Base-by-base conservation (phyloP, 2,888 invertebrate species). In the Anodontia alba region DNA sequence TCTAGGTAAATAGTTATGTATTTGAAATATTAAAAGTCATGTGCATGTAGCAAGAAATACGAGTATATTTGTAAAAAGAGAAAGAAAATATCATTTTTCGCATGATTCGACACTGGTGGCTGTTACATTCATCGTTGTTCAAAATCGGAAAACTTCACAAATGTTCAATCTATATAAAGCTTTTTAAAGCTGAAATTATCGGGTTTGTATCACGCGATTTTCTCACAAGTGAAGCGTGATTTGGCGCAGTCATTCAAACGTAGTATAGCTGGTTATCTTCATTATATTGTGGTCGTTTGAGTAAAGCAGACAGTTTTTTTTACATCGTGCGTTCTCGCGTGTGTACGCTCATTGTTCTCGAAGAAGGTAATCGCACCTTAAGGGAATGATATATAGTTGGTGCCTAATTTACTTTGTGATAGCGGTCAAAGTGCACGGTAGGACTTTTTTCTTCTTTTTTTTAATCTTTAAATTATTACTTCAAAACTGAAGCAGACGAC, bases 181-280 rank as follows among this genome's bases (percentile, higher is more conserved):
- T 57, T 29, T n/a, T 23, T n/a, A 57, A 17, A 57, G 15, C 15
- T n/a, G 7, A 26, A 26, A 26, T 38, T 38, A 38, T 38, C 38
- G 38, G 12, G 38, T 12, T 12, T 5, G 2, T 31, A 33, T 62
- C 62, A 62, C 33, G 62, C 12, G 62, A 20, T 26, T 20, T 23
- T 31, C 62, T 62, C 62, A 62, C 29, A 62, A 62, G 62, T 62
- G 62, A 62, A 62, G 62, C 62, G 62, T 62, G 62, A 62, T 62
- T 62, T 12, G 33, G 62, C 62, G 62, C 62, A 62, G 62, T 33
- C 31, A 33, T 62, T 62, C 10, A 62, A 62, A 62, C 20, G 51
- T 17, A n/a, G n/a, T n/a, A n/a, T 51, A 42, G 15, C 8, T 10
- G 42, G 42, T 42, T 10, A 10, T 49, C 12, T 49, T 49, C 3